Conservation (phyloP, 2,113 vertebrate genomes). For the Hemiscyllium ocellatum region DNA sequence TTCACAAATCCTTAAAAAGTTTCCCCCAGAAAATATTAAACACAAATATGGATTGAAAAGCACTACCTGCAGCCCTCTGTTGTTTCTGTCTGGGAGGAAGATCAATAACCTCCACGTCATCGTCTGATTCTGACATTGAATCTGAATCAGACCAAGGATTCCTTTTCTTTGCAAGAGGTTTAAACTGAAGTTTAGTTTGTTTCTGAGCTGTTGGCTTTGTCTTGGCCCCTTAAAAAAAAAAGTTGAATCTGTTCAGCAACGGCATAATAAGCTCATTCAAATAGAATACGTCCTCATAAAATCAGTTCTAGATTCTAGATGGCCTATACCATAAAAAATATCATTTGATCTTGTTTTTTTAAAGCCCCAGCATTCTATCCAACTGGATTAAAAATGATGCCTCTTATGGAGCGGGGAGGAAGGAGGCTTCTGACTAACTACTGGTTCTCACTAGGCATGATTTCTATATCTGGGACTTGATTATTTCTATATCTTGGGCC, state of each 20-base stretch:
- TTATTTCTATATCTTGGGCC: too few species aligned
- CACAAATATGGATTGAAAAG: background rate
- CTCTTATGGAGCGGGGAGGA: background rate
- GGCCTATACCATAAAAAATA: background rate
- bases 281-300: background rate
- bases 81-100: constrained; percentile 54
- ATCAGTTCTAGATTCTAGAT: background rate
- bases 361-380: background rate
- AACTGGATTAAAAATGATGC: background rate
- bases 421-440: background rate
- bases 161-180: constrained; percentile 64
- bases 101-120: constrained; percentile 51
- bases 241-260: background rate
- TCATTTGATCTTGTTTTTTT: background rate
- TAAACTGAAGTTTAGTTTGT: constrained; percentile 79
- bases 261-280: background rate
- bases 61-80: constrained; percentile 58
- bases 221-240: constrained; percentile 48
- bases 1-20: background rate
- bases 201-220: constrained; percentile 48
- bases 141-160: constrained; percentile 67
- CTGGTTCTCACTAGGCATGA: too few species aligned
- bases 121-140: constrained; percentile 56
- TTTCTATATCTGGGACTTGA: too few species aligned
- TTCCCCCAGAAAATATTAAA: background rate